Evolutionary conservation across 2,113 vertebrate genomes (phyloP).

Genomic region (Toxostoma redivivum): DNA sequence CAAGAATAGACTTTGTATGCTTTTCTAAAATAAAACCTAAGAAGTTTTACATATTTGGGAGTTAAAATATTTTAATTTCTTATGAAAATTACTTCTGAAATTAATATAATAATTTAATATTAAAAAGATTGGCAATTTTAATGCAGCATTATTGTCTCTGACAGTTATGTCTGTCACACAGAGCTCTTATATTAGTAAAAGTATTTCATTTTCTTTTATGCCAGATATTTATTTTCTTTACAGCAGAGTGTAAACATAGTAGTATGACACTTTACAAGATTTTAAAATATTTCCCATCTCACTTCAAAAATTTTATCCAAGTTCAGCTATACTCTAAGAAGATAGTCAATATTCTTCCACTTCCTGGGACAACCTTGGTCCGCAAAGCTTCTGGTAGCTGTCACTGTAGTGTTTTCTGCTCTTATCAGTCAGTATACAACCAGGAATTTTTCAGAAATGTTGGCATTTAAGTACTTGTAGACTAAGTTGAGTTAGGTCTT

Average conservation of each 20-base stretch:
- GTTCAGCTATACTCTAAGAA: not conserved
- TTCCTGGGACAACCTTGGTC: not conserved
- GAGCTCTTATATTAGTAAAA: conserved; percentile 52
- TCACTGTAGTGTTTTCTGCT: not conserved
- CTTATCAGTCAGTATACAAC: not conserved
- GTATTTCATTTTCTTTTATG: conserved; percentile 62
- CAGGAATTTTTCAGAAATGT: not conserved
- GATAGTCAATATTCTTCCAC: not conserved
- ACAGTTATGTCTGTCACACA: conserved; percentile 56
- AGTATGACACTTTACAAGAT: not conserved
- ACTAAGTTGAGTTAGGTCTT: not conserved
- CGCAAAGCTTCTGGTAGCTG: not conserved
- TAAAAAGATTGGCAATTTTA: conserved; percentile 65
- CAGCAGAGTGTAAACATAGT: not conserved
- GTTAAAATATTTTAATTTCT: conserved; percentile 52
- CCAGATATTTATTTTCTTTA: conserved; percentile 50
- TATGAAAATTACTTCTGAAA: conserved; percentile 52
- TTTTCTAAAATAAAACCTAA: conserved; percentile 34
- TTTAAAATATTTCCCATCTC: not conserved
- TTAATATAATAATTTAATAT: conserved; percentile 54
- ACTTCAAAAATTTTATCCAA: not conserved
- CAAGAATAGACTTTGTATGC: not conserved
- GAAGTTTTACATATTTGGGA: conserved; percentile 20
- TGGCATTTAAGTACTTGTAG: not conserved
- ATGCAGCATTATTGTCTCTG: conserved; percentile 63